Conservation (phyloP, 1,140 invertebrate species). For the Bombus cullumanus region DNA sequence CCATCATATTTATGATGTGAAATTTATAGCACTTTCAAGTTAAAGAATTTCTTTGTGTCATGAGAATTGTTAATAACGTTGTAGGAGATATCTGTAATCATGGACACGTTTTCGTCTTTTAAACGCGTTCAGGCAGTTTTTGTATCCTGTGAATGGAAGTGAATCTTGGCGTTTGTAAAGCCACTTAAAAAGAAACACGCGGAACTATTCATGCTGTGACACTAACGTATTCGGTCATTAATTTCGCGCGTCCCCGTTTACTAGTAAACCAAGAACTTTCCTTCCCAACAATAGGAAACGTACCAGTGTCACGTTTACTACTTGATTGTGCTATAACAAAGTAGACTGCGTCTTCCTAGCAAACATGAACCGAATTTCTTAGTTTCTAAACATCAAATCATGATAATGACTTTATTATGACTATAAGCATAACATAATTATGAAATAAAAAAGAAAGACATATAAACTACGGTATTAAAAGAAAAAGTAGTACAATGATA, state of each 20-base stretch:
- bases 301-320: conserved; percentile 8
- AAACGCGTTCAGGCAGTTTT: neutral
- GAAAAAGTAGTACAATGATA: neutral
- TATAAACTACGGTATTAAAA: neutral
- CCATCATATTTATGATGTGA: neutral
- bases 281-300: conserved; percentile 51
- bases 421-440: neutral
- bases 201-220: neutral
- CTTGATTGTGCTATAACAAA: neutral
- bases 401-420: neutral
- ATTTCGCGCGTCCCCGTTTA: conserved; percentile 35
- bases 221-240: conserved; percentile 17
- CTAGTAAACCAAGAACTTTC: conserved; percentile 27
- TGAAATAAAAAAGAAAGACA: neutral
- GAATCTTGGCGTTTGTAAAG: neutral
- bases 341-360: neutral
- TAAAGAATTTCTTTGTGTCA: neutral
- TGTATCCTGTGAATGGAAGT: neutral
- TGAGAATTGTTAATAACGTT: neutral
- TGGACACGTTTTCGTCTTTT: neutral
- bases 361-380: neutral
- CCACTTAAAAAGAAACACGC: neutral
- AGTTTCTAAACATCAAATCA: neutral
- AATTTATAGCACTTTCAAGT: neutral
- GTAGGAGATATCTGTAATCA: neutral